Percentiles rank a stretch among this genome's conserved stretches.
Conservation (phyloP, 2,113 vertebrate species). For the Nesoenas mayeri region DNA sequence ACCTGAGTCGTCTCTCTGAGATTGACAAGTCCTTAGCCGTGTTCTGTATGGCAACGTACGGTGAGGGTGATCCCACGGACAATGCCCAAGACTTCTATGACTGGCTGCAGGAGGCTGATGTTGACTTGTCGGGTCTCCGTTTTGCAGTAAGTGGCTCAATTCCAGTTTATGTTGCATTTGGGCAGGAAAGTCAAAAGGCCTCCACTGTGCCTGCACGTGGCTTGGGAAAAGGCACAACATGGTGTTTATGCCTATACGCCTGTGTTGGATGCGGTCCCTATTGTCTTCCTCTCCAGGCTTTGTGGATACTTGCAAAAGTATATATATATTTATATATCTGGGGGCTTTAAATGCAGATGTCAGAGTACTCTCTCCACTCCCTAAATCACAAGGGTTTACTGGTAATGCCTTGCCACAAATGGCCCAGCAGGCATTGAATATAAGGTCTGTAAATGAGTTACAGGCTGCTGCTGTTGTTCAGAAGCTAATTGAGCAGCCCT, state of each 20-base stretch:
- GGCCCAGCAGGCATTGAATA: background rate
- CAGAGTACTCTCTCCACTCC: background rate
- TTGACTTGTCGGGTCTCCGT: slow-evolving; percentile 85
- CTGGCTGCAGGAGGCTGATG: slow-evolving; percentile 90
- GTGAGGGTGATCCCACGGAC: slow-evolving; percentile 95
- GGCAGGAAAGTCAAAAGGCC: background rate
- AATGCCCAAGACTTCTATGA: slow-evolving; percentile 98
- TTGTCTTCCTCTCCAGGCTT: background rate
- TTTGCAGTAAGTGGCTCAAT: slow-evolving; percentile 82
- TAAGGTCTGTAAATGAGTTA: background rate
- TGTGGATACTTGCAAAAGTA: background rate
- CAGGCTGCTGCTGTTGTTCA: background rate
- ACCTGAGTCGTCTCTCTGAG: slow-evolving; percentile 87
- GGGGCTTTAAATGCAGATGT: background rate
- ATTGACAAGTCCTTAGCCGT: slow-evolving; percentile 91
- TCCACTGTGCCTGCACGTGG: background rate
- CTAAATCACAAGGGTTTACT: background rate
- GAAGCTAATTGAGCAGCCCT: background rate
- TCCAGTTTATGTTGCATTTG: background rate
- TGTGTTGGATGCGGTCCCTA: background rate
- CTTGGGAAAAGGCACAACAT: background rate
- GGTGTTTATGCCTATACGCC: background rate
- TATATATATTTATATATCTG: background rate
- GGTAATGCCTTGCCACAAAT: background rate
- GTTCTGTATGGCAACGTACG: slow-evolving; percentile 98